Evolutionary conservation across 2,888 invertebrate genomes (phyloP).

Genomic region (Drosophila anceps): DNA sequence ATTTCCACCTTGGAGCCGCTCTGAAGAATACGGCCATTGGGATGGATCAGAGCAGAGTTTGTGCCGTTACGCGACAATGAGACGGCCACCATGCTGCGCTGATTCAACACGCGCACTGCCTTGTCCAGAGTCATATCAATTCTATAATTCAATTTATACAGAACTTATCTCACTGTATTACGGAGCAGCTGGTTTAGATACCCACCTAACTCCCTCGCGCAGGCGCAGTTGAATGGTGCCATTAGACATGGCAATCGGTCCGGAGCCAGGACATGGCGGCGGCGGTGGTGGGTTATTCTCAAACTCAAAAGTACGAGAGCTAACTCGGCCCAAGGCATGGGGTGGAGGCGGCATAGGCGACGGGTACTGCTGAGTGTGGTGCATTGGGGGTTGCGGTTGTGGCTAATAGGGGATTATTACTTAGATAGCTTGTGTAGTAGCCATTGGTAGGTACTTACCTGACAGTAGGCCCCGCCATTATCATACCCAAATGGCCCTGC

Average conservation of each 20-base stretch:
- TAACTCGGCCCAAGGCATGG: slow-evolving; percentile 78
- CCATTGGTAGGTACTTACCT: slow-evolving; percentile 52
- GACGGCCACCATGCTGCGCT: slow-evolving; percentile 90
- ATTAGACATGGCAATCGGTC: slow-evolving; percentile 88
- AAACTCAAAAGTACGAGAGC: slow-evolving; percentile 76
- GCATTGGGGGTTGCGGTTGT: slow-evolving; percentile 53
- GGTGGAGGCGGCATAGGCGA: slow-evolving; percentile 83
- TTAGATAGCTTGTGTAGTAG: too few relatives aligned
- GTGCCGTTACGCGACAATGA: slow-evolving; percentile 92
- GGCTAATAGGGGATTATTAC: slow-evolving; percentile 24
- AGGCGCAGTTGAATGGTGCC: slow-evolving; percentile 93
- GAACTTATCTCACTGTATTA: slow-evolving; percentile 25
- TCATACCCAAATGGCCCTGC: slow-evolving; percentile 76
- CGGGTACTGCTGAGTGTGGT: slow-evolving; percentile 75
- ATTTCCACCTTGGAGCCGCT: slow-evolving; percentile 95
- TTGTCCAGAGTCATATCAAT: slow-evolving; percentile 93
- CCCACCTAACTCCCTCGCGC: slow-evolving; percentile 90
- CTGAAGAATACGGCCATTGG: slow-evolving; percentile 94
- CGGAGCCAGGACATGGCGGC: slow-evolving; percentile 80
- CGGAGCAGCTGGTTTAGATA: not conserved
- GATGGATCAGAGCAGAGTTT: slow-evolving; percentile 93
- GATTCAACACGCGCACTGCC: slow-evolving; percentile 89
- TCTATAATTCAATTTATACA: slow-evolving; percentile 86
- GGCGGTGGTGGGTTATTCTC: slow-evolving; percentile 80
- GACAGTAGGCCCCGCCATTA: slow-evolving; percentile 72